Conservation (phyloP, 2,888 invertebrate species). For the Folsomia candida region DNA sequence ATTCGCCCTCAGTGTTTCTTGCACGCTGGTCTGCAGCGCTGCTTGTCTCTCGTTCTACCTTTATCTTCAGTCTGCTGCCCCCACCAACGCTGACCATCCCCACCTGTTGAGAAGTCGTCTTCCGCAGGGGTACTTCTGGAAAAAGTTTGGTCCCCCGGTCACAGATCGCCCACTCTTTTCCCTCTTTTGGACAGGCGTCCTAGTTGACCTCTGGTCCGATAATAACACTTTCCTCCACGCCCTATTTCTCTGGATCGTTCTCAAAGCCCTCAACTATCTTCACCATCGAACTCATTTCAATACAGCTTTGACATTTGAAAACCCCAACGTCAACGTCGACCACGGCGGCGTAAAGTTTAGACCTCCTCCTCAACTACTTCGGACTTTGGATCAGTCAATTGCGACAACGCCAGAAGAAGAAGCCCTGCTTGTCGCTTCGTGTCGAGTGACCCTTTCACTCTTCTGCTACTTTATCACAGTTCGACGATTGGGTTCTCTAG, state of each 20-base stretch:
- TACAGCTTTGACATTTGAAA: background rate
- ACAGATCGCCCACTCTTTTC: slow-evolving; percentile 41
- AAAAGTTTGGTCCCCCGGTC: slow-evolving; percentile 21
- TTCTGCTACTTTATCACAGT: slow-evolving; percentile 32
- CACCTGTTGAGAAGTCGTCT: background rate
- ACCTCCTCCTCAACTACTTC: background rate
- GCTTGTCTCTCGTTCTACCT: slow-evolving; percentile 38
- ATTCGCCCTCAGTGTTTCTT: slow-evolving; percentile 40
- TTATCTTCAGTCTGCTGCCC: slow-evolving; percentile 9
- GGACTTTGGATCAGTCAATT: no score
- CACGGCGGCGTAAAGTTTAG: no score
- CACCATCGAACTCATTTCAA: slow-evolving; percentile 33
- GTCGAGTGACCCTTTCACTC: slow-evolving; percentile 23
- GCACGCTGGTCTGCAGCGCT: slow-evolving; percentile 35
- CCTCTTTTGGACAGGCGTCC: slow-evolving; percentile 39
- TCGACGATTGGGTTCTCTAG: slow-evolving; percentile 23
- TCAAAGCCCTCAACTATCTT: slow-evolving; percentile 37
- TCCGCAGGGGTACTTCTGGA: slow-evolving; percentile 24
- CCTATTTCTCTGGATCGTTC: slow-evolving; percentile 17
- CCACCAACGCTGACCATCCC: background rate
- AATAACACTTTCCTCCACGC: slow-evolving; percentile 23
- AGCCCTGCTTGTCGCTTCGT: slow-evolving; percentile 6
- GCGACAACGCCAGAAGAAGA: background rate
- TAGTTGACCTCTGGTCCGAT: slow-evolving; percentile 37
- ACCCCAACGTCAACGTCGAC: no score